Percentiles rank a stretch among this genome's conserved stretches.
phyloP scores from a whole-genome alignment of 2,113 vertebrate genomes.

The Desmodus rotundus region DNA sequence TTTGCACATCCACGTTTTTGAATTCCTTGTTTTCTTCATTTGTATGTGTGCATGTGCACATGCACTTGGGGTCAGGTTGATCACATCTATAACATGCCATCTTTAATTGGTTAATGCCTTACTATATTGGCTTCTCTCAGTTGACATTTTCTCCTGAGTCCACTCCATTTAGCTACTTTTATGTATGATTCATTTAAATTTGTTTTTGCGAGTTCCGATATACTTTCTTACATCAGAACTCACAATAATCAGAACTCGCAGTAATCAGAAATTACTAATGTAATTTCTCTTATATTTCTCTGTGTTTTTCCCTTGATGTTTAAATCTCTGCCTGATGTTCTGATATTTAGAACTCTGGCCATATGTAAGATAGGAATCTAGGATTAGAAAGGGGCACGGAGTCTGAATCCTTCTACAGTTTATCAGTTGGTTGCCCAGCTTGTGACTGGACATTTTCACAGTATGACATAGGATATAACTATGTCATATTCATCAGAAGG shows the following conservation, averaged over 20 bases:
- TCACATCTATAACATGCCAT: neutral
- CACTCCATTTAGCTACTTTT: neutral
- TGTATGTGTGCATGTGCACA: neutral
- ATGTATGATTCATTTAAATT: neutral
- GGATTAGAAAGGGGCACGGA: neutral
- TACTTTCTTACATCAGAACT: too few species aligned
- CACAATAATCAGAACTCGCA: too few species aligned
- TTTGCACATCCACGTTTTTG: neutral
- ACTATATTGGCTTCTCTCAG: neutral
- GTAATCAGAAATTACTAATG: too few species aligned
- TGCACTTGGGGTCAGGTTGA: neutral
- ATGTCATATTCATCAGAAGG: neutral
- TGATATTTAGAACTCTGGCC: neutral
- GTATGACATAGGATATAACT: neutral
- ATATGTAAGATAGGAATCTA: neutral
- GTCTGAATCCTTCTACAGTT: conserved; percentile 1
- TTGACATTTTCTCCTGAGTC: neutral
- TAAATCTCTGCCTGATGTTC: neutral
- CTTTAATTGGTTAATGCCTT: neutral
- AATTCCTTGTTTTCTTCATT: neutral
- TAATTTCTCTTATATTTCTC: neutral
- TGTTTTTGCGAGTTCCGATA: neutral
- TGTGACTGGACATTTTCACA: neutral
- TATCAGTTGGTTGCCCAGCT: neutral
- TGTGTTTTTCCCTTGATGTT: neutral